phyloP scores from a whole-genome alignment of 1,140 invertebrate species.

The Aphis craccivora region DNA sequence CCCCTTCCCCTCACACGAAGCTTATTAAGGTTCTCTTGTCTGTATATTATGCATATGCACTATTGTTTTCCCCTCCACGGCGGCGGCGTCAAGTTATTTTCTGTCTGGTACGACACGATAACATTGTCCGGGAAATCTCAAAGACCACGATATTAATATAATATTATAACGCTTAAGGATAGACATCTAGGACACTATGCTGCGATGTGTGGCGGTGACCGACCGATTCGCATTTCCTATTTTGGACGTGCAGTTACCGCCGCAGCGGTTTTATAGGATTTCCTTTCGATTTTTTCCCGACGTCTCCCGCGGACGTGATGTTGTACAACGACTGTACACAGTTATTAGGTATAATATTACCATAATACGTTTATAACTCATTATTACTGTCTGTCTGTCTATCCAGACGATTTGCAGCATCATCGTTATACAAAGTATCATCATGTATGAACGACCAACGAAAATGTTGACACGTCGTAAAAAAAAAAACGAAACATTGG shows the following conservation, averaged over 20 bases:
- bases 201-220: no score
- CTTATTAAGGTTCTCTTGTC: not conserved
- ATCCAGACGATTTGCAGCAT: not conserved
- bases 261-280: not conserved
- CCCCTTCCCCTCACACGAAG: not conserved
- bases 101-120: not conserved
- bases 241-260: not conserved
- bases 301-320: not conserved
- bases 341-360: not conserved
- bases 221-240: not conserved
- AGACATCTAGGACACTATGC: no score
- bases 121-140: not conserved
- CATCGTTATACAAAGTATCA: not conserved
- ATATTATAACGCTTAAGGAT: no score
- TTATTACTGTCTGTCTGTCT: no score
- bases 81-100: not conserved
- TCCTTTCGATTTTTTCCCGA: not conserved
- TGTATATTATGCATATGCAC: not conserved
- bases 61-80: no score
- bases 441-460: not conserved
- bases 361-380: not conserved
- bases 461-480: not conserved
- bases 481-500: not conserved
- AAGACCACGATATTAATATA: no score
- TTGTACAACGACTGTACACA: not conserved